These are phyloP conservation scores for Phenganax subtilis DNA, from an alignment of 92 coral and sea anemone species.

Conservation along the genomic window DNA sequence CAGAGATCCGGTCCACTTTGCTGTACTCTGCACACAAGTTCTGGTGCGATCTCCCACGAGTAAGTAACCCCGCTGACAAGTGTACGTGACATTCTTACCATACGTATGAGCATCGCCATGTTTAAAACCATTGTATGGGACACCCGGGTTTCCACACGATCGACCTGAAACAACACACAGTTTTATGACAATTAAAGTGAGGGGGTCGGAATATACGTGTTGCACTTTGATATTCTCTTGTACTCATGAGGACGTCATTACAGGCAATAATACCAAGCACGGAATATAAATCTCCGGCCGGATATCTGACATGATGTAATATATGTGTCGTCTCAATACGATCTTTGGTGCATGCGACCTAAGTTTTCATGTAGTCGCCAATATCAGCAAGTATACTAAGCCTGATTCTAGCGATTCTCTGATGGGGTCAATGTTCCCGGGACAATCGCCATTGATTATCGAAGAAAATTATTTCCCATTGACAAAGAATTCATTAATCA, in stretches of 20 bases:
- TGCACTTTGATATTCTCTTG: too few relatives aligned
- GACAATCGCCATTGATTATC: too few relatives aligned
- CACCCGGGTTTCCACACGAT: conserved; percentile 92
- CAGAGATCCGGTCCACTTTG: conserved; percentile 84
- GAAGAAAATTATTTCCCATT: too few relatives aligned
- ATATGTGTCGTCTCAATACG: too few relatives aligned
- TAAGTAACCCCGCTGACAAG: conserved; percentile 66
- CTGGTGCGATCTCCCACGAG: conserved; percentile 62
- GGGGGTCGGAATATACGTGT: too few relatives aligned
- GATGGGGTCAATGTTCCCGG: too few relatives aligned
- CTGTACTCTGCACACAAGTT: conserved; percentile 66
- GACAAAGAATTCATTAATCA: too few relatives aligned
- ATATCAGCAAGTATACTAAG: too few relatives aligned
- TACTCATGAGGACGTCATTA: background rate
- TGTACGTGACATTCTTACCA: conserved; percentile 59
- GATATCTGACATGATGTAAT: background rate
- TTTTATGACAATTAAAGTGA: too few relatives aligned
- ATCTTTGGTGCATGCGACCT: too few relatives aligned
- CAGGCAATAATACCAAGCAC: background rate
- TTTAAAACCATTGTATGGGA: conserved; percentile 70
- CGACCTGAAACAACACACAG: conserved; percentile 47
- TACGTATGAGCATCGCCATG: conserved; percentile 77
- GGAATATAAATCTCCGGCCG: background rate
- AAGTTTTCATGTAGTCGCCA: too few relatives aligned
- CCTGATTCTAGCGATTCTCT: too few relatives aligned